Percentiles rank a stretch among this genome's conserved stretches.
Conservation (phyloP, 2,888 invertebrate genomes). For the Drosophila siamana region DNA sequence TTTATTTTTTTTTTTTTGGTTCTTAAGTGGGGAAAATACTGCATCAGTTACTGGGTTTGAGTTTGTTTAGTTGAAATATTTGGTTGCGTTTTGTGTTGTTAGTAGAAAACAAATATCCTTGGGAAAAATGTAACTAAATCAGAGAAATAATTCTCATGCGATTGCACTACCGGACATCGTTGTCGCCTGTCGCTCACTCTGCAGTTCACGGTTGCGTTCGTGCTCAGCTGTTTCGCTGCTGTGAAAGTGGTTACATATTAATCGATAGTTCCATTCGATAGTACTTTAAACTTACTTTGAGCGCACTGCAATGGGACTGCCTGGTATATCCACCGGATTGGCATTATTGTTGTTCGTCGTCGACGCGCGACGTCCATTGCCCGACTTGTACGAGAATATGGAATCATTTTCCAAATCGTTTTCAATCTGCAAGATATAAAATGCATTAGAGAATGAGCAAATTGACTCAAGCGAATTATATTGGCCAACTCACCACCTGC, state of each 20-base stretch:
- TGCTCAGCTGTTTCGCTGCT: slow-evolving; percentile 85
- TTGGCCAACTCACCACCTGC: slow-evolving; percentile 76
- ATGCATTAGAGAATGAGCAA: background rate
- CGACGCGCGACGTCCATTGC: slow-evolving; percentile 84
- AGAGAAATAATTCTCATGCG: slow-evolving; percentile 86
- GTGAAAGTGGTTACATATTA: background rate
- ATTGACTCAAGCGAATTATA: background rate
- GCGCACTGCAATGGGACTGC: slow-evolving; percentile 85
- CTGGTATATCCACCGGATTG: slow-evolving; percentile 82
- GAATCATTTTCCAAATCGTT: slow-evolving; percentile 85
- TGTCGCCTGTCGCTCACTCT: slow-evolving; percentile 85
- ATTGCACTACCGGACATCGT: slow-evolving; percentile 86
- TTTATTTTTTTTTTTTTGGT: background rate
- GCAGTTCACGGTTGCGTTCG: slow-evolving; percentile 84
- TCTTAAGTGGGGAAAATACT: slow-evolving; percentile 48
- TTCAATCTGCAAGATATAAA: slow-evolving; percentile 79
- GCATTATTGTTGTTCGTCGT: slow-evolving; percentile 85
- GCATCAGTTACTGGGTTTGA: slow-evolving; percentile 28
- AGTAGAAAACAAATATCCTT: slow-evolving; percentile 66
- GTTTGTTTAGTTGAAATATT: slow-evolving; percentile 41
- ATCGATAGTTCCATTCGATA: slow-evolving; percentile 2
- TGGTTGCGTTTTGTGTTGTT: slow-evolving; percentile 30
- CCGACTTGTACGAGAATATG: slow-evolving; percentile 85
- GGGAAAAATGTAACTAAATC: slow-evolving; percentile 85
- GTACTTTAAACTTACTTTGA: slow-evolving; percentile 83